Conservation (phyloP, 1,140 invertebrate genomes). For the Globodera ellingtonae region DNA sequence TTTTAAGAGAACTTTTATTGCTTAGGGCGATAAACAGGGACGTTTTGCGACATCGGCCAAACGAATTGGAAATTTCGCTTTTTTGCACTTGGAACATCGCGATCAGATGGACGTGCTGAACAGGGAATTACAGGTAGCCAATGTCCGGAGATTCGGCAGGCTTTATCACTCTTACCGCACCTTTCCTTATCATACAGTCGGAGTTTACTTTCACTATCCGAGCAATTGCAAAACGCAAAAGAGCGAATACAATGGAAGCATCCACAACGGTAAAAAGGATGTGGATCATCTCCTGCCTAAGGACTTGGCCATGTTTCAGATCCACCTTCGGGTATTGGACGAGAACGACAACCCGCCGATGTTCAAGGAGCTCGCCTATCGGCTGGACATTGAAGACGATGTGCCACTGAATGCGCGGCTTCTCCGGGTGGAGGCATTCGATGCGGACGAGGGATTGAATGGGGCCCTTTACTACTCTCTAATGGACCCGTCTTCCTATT, state of each 20-base stretch:
- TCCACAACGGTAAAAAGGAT: slow-evolving; percentile 25
- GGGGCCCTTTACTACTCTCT: slow-evolving; percentile 46
- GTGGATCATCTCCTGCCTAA: background rate
- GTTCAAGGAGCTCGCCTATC: slow-evolving; percentile 44
- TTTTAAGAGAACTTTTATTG: background rate
- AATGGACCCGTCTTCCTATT: slow-evolving; percentile 27
- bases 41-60: slow-evolving; percentile 34
- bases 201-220: slow-evolving; percentile 43
- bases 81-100: slow-evolving; percentile 46
- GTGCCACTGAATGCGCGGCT: slow-evolving; percentile 48
- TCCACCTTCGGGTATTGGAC: slow-evolving; percentile 43
- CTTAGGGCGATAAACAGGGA: slow-evolving; percentile 48
- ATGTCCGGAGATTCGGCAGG: background rate
- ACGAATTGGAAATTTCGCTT: slow-evolving; percentile 51
- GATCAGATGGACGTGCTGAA: slow-evolving; percentile 46
- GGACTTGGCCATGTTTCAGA: background rate
- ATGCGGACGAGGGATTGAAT: slow-evolving; percentile 53
- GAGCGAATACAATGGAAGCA: slow-evolving; percentile 43
- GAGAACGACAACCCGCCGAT: slow-evolving; percentile 51
- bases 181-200: background rate
- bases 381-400: slow-evolving; percentile 40
- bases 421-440: slow-evolving; percentile 46
- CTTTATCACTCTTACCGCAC: background rate
- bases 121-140: slow-evolving; percentile 38
- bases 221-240: slow-evolving; percentile 50